Evolutionary conservation across 2,888 invertebrate genomes (phyloP).

Genomic region (Tenodera sinensis): DNA sequence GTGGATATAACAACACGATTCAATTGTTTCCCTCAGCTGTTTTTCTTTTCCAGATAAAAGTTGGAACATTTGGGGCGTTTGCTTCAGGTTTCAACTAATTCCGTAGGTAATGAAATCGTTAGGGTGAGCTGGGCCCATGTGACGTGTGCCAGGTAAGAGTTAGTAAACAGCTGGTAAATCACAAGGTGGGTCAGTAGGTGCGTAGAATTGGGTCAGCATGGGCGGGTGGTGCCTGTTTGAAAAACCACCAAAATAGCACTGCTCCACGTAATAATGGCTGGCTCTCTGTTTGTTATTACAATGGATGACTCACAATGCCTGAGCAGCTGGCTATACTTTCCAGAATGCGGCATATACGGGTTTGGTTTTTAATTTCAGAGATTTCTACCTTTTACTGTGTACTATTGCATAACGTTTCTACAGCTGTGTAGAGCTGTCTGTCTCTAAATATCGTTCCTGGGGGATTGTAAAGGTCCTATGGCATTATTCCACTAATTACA

Average conservation of each 20-base stretch:
- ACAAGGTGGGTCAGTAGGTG: neutral
- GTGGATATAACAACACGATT: too few species aligned
- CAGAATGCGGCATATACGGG: neutral
- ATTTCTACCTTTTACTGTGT: too few species aligned
- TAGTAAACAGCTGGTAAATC: neutral
- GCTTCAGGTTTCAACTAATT: neutral
- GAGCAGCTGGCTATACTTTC: neutral
- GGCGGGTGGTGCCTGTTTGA: neutral
- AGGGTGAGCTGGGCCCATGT: neutral
- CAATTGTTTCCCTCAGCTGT: neutral
- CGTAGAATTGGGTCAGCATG: neutral
- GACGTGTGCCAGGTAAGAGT: neutral
- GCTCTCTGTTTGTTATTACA: neutral
- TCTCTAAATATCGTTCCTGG: too few species aligned
- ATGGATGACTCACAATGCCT: neutral
- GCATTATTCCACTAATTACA: too few species aligned
- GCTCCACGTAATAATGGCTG: neutral
- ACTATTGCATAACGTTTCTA: too few species aligned
- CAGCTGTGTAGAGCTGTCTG: too few species aligned
- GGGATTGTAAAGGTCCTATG: too few species aligned
- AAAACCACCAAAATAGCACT: neutral
- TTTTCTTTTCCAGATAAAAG: neutral
- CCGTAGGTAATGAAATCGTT: neutral
- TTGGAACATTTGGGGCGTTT: neutral
- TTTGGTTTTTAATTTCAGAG: too few species aligned